These are phyloP conservation scores for Gallinago stenura DNA, from an alignment of 2,797 vertebrate species.

Conservation along the genomic window DNA sequence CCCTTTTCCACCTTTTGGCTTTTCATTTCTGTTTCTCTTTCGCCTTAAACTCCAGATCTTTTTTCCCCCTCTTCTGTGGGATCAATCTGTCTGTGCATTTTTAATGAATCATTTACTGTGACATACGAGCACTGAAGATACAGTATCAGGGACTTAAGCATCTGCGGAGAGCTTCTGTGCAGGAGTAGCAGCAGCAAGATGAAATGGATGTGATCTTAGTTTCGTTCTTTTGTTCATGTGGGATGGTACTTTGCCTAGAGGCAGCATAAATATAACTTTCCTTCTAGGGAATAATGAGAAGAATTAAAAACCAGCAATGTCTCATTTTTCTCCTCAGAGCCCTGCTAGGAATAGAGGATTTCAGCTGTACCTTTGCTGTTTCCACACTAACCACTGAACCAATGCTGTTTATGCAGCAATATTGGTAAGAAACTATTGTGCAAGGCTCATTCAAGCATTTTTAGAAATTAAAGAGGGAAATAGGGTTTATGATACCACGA, in stretches of 20 bases:
- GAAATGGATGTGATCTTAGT: slow-evolving; percentile 39
- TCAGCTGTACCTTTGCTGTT: slow-evolving; percentile 3
- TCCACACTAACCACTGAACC: not conserved
- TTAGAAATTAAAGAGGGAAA: not conserved
- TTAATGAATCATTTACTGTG: slow-evolving; percentile 63
- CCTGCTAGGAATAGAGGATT: not conserved
- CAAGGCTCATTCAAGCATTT: not conserved
- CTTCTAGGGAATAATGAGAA: slow-evolving; percentile 41
- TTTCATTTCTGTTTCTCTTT: slow-evolving; percentile 11
- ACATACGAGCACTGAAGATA: slow-evolving; percentile 36
- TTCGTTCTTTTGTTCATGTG: slow-evolving; percentile 29
- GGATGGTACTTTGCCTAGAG: slow-evolving; percentile 49
- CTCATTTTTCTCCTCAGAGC: not conserved
- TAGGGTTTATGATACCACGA: not conserved
- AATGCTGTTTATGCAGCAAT: not conserved
- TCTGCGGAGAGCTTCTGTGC: slow-evolving; percentile 20
- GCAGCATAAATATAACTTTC: slow-evolving; percentile 42
- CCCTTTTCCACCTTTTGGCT: not conserved
- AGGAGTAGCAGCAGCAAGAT: not conserved
- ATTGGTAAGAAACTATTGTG: not conserved
- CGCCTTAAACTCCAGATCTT: not conserved
- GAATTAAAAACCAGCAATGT: slow-evolving; percentile 25
- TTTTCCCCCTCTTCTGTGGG: not conserved
- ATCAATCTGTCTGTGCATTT: slow-evolving; percentile 61
- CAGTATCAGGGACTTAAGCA: slow-evolving; percentile 15